phyloP scores from a whole-genome alignment of 2,888 invertebrate species.

The Sminthurinus aureus region DNA sequence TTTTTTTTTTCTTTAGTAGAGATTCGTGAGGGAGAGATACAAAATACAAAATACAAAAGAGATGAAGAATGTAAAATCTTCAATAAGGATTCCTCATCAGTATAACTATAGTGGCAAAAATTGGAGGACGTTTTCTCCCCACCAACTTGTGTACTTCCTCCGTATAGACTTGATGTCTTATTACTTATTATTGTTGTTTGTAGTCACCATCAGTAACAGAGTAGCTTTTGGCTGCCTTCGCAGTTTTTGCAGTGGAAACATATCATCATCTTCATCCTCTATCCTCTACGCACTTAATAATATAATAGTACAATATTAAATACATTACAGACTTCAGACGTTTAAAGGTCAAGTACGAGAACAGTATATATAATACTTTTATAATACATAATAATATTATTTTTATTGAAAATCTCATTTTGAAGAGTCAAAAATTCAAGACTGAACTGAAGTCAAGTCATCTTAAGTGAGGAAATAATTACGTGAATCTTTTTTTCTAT shows the following conservation, averaged over 20 bases:
- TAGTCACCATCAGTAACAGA: no score
- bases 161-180: not conserved
- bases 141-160: constrained; percentile 1
- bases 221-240: no score
- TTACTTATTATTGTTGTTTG: no score
- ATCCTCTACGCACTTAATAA: not conserved
- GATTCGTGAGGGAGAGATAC: not conserved
- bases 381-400: not conserved
- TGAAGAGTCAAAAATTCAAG: not conserved
- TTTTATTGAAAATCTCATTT: not conserved
- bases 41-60: not conserved
- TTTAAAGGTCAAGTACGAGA: constrained; percentile 12
- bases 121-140: not conserved
- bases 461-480: no score
- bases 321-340: not conserved
- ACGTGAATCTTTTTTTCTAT: not conserved
- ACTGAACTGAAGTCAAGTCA: not conserved
- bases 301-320: not conserved
- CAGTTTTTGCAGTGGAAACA: no score
- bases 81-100: no score
- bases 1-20: not conserved
- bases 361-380: not conserved
- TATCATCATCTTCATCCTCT: no score
- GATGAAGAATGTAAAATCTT: not conserved
- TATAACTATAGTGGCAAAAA: no score